These are phyloP conservation scores for Lasioglossum morio DNA, from an alignment of 2,888 invertebrate genomes.

Conservation along the genomic window DNA sequence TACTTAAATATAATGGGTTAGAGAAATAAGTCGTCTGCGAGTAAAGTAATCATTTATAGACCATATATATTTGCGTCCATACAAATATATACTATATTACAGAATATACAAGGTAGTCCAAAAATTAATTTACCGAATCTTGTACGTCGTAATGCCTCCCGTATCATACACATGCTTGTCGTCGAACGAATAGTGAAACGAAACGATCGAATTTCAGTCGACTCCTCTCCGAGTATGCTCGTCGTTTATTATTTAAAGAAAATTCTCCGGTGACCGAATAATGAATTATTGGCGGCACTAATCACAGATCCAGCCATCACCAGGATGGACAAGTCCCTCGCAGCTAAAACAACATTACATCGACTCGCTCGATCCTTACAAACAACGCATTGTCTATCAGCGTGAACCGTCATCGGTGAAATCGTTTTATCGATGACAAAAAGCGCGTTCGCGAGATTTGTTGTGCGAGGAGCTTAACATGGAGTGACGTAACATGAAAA, in stretches of 20 bases:
- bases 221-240: neutral
- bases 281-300: slow-evolving; percentile 29
- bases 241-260: slow-evolving; percentile 20
- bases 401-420: neutral
- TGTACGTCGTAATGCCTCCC: slow-evolving; percentile 7
- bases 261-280: slow-evolving; percentile 9
- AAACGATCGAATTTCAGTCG: slow-evolving; percentile 8
- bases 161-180: slow-evolving; percentile 7
- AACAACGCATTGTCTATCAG: neutral
- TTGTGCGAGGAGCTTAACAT: slow-evolving; percentile 31
- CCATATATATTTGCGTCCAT: slow-evolving; percentile 58
- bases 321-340: slow-evolving; percentile 18
- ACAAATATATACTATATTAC: slow-evolving; percentile 62
- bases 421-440: neutral
- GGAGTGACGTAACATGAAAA: slow-evolving; percentile 12
- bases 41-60: slow-evolving; percentile 33
- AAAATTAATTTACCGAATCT: slow-evolving; percentile 49
- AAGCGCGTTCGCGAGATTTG: neutral
- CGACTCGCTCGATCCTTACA: slow-evolving; percentile 7
- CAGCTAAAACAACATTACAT: slow-evolving; percentile 17
- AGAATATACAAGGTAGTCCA: slow-evolving; percentile 57
- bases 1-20: no score
- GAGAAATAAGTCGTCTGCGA: neutral
- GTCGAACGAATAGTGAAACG: slow-evolving; percentile 4
- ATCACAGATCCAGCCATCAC: slow-evolving; percentile 27